These are phyloP conservation scores for Zoroaster sp. DNA, from an alignment of 53 echinoderm and acorn worm genomes.

Conservation along the genomic window DNA sequence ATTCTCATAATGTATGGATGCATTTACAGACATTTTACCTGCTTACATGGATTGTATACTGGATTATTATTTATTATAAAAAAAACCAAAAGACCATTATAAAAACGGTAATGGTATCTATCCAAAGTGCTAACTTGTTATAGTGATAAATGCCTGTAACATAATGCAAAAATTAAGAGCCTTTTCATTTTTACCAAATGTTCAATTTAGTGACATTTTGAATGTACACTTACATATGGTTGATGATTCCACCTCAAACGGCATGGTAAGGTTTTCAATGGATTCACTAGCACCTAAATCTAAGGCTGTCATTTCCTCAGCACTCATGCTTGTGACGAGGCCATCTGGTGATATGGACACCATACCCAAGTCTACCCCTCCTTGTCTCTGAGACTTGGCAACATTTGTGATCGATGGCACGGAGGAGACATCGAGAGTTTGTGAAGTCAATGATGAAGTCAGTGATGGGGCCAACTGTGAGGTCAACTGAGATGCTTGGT, in stretches of 20 bases:
- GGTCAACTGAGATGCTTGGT: slow-evolving; percentile 29
- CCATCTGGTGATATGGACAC: slow-evolving; percentile 42
- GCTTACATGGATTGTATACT: too few species aligned
- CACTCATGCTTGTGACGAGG: slow-evolving; percentile 42
- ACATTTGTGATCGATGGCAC: background rate
- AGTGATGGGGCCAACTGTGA: slow-evolving; percentile 2
- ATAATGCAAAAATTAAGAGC: too few species aligned
- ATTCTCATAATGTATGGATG: too few species aligned
- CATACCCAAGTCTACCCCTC: slow-evolving; percentile 9
- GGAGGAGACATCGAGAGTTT: slow-evolving; percentile 3
- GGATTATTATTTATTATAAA: too few species aligned
- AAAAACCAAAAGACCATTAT: too few species aligned
- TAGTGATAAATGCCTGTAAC: too few species aligned
- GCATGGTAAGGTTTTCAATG: slow-evolving; percentile 19
- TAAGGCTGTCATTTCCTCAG: slow-evolving; percentile 51
- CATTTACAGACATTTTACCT: too few species aligned
- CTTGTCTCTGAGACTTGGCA: background rate
- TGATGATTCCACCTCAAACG: slow-evolving; percentile 40
- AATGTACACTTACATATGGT: slow-evolving; percentile 33
- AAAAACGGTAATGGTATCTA: too few species aligned
- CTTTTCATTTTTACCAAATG: too few species aligned
- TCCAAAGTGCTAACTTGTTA: too few species aligned
- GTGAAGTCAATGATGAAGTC: slow-evolving; percentile 15
- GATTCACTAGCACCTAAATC: slow-evolving; percentile 26
- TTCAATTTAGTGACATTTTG: too few species aligned